A percentile compares a stretch with the other conserved stretches of the same genome.
Conservation (phyloP, 2,888 invertebrate species). For the Danaus chrysippus region DNA sequence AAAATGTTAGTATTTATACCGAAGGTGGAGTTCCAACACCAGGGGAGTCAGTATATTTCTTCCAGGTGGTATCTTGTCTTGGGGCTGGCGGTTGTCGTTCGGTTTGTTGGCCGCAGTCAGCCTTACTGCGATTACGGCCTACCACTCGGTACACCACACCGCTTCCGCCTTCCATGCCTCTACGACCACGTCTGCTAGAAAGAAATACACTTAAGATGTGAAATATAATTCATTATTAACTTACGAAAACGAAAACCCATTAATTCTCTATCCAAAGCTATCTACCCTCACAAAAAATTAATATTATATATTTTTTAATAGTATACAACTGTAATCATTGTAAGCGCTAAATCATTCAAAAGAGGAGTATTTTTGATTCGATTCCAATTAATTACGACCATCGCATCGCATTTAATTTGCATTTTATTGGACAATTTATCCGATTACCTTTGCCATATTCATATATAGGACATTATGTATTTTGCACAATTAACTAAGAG, state of each 20-base stretch:
- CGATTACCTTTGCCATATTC: no score
- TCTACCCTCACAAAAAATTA: no score
- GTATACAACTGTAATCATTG: no score
- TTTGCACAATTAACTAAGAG: background rate
- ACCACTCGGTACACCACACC: conserved; percentile 75
- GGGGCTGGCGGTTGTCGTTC: conserved; percentile 61
- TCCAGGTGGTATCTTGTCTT: conserved; percentile 79
- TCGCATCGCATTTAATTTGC: no score
- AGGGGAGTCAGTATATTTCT: conserved; percentile 82
- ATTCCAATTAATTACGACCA: no score
- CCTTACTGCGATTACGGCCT: conserved; percentile 69
- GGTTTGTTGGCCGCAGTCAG: conserved; percentile 75
- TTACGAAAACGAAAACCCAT: no score
- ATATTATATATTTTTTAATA: no score
- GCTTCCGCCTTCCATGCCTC: conserved; percentile 79
- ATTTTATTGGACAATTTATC: no score
- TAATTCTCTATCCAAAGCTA: no score
- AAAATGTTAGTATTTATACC: conserved; percentile 38
- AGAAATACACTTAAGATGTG: background rate
- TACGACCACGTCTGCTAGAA: conserved; percentile 72
- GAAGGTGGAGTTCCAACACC: conserved; percentile 80
- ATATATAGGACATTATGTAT: background rate
- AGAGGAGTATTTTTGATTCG: no score
- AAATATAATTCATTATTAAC: background rate
- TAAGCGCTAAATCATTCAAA: no score